Conservation (phyloP, 2,113 vertebrate genomes). For the Poecile atricapillus region DNA sequence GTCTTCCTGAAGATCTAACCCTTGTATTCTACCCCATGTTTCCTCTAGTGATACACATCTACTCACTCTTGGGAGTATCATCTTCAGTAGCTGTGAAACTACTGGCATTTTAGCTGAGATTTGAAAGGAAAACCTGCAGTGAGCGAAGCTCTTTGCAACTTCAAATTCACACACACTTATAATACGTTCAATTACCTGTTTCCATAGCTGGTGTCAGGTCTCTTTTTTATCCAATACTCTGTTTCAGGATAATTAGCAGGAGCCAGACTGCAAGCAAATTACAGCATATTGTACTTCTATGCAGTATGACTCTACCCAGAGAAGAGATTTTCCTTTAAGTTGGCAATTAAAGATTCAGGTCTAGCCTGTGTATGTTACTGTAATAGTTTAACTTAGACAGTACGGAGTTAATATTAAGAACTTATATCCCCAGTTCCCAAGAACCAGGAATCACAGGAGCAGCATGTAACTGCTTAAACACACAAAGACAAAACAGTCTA, state of each 20-base stretch:
- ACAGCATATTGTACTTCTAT: not conserved
- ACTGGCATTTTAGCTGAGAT: not conserved
- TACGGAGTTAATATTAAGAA: not conserved
- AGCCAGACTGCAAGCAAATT: not conserved
- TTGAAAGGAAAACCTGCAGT: not conserved
- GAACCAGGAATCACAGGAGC: not conserved
- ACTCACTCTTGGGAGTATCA: not conserved
- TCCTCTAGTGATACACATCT: not conserved
- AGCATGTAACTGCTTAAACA: not conserved
- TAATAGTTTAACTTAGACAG: not conserved
- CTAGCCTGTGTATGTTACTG: not conserved
- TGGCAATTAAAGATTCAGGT: not conserved
- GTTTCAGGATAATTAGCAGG: not conserved
- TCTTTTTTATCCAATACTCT: not conserved
- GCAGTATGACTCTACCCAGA: not conserved
- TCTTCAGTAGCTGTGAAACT: not conserved
- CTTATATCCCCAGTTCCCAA: not conserved
- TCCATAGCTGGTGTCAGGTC: not conserved
- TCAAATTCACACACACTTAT: not conserved
- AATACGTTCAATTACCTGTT: not conserved
- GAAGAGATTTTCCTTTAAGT: not conserved
- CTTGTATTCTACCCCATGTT: not conserved
- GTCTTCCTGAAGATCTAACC: not conserved
- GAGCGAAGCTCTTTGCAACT: not conserved
- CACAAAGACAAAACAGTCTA: not conserved